Evolutionary conservation across 2,797 vertebrate genomes (phyloP).

Genomic region (Cottoperca gobio): DNA sequence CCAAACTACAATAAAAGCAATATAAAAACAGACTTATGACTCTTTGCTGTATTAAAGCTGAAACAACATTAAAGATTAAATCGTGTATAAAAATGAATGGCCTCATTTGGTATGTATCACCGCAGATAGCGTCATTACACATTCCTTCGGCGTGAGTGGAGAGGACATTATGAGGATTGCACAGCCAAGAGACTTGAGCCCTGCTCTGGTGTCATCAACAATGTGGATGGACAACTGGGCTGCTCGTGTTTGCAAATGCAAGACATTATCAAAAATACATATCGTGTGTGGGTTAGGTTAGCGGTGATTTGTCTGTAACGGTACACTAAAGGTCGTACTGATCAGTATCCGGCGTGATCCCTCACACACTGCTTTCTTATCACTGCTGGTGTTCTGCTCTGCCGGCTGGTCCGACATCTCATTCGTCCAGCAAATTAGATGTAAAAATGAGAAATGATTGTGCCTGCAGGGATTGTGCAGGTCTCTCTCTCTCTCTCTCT

Average conservation of each 20-base stretch:
- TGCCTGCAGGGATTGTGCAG: slow-evolving; percentile 55
- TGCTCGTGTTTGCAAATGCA: neutral
- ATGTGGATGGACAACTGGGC: neutral
- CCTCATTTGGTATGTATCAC: slow-evolving; percentile 6
- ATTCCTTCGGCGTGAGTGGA: neutral
- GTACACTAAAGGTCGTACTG: slow-evolving; percentile 31
- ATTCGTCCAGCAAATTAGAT: slow-evolving; percentile 74
- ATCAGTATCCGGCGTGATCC: slow-evolving; percentile 31
- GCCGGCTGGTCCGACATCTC: slow-evolving; percentile 55
- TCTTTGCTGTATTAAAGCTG: neutral
- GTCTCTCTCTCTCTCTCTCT: slow-evolving; percentile 33
- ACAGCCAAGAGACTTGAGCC: neutral
- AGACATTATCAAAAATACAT: neutral
- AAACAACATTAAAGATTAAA: slow-evolving; percentile 27
- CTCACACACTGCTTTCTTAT: slow-evolving; percentile 44
- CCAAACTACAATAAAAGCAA: slow-evolving; percentile 12
- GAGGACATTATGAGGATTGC: neutral
- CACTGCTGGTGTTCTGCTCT: slow-evolving; percentile 49
- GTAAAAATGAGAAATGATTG: slow-evolving; percentile 75
- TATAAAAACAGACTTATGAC: slow-evolving; percentile 19
- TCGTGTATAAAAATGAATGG: neutral
- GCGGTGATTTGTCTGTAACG: slow-evolving; percentile 31
- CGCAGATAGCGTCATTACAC: neutral
- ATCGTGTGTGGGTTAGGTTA: slow-evolving; percentile 1
- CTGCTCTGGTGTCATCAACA: neutral